These are phyloP conservation scores for Numenius arquata DNA, from an alignment of 2,113 vertebrate species.

Conservation along the genomic window DNA sequence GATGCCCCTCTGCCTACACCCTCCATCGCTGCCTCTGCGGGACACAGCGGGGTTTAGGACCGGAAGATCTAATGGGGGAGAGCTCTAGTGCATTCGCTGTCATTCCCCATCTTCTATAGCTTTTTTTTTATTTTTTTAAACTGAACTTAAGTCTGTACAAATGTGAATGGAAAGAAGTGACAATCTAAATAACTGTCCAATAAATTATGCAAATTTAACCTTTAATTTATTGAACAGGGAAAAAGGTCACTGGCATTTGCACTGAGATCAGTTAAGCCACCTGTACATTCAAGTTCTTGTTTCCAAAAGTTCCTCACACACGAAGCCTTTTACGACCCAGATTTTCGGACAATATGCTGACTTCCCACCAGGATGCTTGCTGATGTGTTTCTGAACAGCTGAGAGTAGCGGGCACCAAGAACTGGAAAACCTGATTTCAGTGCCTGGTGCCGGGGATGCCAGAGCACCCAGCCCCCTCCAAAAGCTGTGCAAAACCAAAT, in stretches of 20 bases:
- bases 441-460: neutral
- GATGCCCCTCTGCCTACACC: neutral
- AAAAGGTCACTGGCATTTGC: constrained; percentile 5
- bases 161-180: neutral
- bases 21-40: neutral
- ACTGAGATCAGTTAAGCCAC: neutral
- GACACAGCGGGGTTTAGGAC: neutral
- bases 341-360: rapidly evolving
- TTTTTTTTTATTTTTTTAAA: neutral
- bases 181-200: neutral
- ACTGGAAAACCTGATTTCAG: neutral
- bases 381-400: neutral
- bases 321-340: rapidly evolving
- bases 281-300: neutral
- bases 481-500: neutral
- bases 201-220: constrained; percentile 33
- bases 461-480: neutral
- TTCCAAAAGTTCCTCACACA: neutral
- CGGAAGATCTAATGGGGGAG: rapidly evolving
- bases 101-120: neutral
- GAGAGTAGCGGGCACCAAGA: neutral
- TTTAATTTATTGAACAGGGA: neutral
- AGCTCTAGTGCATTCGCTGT: rapidly evolving
- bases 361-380: neutral
- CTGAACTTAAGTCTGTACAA: neutral